A percentile compares a stretch with the other conserved stretches of the same genome.
These are phyloP conservation scores for Rhyacophila brunnea DNA, from an alignment of 1,140 invertebrate genomes.

Conservation along the genomic window DNA sequence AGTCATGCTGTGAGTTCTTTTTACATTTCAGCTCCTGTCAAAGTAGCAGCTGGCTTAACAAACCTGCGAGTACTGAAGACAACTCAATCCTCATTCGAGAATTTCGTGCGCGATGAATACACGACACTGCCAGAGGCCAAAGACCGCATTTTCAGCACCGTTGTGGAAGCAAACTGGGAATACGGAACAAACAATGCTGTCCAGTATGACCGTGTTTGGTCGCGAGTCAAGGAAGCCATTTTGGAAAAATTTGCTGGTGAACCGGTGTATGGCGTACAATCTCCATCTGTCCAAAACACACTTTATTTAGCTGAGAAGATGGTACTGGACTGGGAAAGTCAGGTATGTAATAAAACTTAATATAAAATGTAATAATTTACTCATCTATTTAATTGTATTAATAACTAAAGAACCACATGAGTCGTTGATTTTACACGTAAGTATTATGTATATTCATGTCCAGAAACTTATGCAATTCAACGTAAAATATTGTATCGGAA, in stretches of 20 bases:
- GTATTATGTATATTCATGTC: too few species aligned
- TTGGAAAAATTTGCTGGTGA: slow-evolving; percentile 72
- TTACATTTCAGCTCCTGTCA: slow-evolving; percentile 25
- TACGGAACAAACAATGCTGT: slow-evolving; percentile 62
- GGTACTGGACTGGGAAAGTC: slow-evolving; percentile 62
- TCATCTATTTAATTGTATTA: too few species aligned
- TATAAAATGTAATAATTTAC: too few species aligned
- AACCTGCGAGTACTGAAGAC: slow-evolving; percentile 71
- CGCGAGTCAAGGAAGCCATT: slow-evolving; percentile 66
- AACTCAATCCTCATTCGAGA: slow-evolving; percentile 73
- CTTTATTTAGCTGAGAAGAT: slow-evolving; percentile 67
- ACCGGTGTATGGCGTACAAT: slow-evolving; percentile 63
- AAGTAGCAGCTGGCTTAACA: slow-evolving; percentile 63
- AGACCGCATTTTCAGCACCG: slow-evolving; percentile 72
- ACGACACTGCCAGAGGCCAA: slow-evolving; percentile 68
- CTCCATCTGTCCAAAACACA: slow-evolving; percentile 75
- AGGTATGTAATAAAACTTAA: slow-evolving; percentile 45
- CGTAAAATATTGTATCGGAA: too few species aligned
- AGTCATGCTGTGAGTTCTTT: too few species aligned
- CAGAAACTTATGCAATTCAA: too few species aligned
- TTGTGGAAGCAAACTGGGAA: slow-evolving; percentile 69
- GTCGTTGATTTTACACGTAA: too few species aligned
- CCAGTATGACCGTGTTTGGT: slow-evolving; percentile 66
- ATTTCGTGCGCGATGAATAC: slow-evolving; percentile 75
- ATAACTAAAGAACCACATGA: too few species aligned